Conservation (phyloP, 2,797 vertebrate genomes). For the Leuciscus waleckii region DNA sequence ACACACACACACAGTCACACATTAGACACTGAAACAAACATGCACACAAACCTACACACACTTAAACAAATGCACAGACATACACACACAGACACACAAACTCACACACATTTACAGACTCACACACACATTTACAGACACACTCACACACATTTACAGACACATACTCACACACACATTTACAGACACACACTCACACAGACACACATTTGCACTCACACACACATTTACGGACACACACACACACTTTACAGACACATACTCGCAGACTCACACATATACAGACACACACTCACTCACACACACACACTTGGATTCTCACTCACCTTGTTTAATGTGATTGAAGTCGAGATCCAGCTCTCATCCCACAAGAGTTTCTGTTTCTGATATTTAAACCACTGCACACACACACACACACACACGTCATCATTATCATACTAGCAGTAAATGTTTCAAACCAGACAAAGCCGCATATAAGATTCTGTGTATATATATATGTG, state of each 20-base stretch:
- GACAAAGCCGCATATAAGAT: background rate
- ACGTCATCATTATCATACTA: background rate
- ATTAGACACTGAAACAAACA: background rate
- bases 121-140: background rate
- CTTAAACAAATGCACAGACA: no score
- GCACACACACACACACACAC: slow-evolving; percentile 39
- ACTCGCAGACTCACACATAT: background rate
- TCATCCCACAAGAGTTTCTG: slow-evolving; percentile 88
- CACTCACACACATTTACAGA: background rate
- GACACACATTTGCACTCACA: no score
- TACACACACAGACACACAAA: background rate
- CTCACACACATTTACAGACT: background rate
- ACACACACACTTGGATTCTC: slow-evolving; percentile 1
- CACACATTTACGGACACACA: background rate
- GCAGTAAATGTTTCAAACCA: background rate
- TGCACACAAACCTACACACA: slow-evolving; percentile 5
- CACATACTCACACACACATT: slow-evolving; percentile 2
- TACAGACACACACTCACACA: background rate
- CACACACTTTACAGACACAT: background rate
- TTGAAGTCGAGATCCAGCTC: slow-evolving; percentile 86
- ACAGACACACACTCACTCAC: background rate
- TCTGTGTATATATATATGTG: no score
- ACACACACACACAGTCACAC: slow-evolving; percentile 1
- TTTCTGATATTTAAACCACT: slow-evolving; percentile 89
- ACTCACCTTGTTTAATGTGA: slow-evolving; percentile 83